Evolutionary conservation across 2,888 invertebrate species (phyloP).

Genomic region (Dexiosoma caninum): DNA sequence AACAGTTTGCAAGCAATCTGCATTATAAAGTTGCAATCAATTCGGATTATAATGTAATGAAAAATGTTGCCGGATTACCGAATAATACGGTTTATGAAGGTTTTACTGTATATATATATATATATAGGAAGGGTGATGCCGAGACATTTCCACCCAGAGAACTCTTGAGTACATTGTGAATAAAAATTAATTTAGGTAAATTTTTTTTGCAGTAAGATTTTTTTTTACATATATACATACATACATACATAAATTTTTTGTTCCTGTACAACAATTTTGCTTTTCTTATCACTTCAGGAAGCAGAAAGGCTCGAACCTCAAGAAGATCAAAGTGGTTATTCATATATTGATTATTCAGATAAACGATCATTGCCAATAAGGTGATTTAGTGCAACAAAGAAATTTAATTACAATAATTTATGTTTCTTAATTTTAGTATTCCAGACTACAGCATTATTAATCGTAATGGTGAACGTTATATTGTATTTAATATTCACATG

Average conservation of each 20-base stretch:
- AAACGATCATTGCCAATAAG: constrained; percentile 90
- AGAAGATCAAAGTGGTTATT: constrained; percentile 87
- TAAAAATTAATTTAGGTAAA: too few relatives aligned
- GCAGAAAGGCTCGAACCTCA: constrained; percentile 90
- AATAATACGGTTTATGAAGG: too few relatives aligned
- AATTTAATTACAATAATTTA: not conserved
- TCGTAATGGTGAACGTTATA: constrained; percentile 91
- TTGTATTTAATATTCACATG: constrained; percentile 99
- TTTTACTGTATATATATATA: too few relatives aligned
- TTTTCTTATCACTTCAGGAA: constrained; percentile 79
- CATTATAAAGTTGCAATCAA: too few relatives aligned
- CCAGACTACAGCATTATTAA: constrained; percentile 97
- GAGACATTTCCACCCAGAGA: too few relatives aligned
- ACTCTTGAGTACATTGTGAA: too few relatives aligned
- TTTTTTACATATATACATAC: too few relatives aligned
- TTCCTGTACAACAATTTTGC: not conserved
- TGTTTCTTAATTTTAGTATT: constrained; percentile 80
- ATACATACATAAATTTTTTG: not conserved
- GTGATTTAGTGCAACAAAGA: constrained; percentile 61
- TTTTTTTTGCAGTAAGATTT: too few relatives aligned
- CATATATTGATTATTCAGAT: constrained; percentile 94
- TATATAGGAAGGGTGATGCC: too few relatives aligned
- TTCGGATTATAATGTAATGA: too few relatives aligned
- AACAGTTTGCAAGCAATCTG: too few relatives aligned
- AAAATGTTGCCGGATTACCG: too few relatives aligned